Evolutionary conservation across 2,888 invertebrate genomes (phyloP), one percentile per base, ranked within the genome.

Genomic region (Chorisops tibialis): DNA sequence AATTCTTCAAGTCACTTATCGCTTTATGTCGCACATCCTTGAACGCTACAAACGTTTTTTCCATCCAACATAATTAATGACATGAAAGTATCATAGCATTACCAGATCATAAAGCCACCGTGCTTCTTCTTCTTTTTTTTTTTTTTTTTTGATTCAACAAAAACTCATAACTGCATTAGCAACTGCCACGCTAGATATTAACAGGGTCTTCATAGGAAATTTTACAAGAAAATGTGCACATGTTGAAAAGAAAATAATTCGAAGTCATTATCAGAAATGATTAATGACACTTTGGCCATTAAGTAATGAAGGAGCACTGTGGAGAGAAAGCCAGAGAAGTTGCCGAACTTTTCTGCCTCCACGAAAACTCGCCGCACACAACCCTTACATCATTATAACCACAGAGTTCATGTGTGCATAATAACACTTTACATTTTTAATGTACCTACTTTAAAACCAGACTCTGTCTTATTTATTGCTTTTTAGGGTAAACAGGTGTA

Each of bases 281-380:
- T 54, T 54, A 54, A 54, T 54, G 54, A 41, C 24, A 41, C 54
- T 54, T 22, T 24, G 41, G 16, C 54, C 54, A 41, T 39, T 54
- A 54, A 54, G 54, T 54, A 54, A 54, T 54, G 54, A 54, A 54
- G 18, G 24, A 39, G 11, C 54, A 41, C n/a, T n/a, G n/a, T n/a
- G n/a, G n/a, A 21, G 21, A 24, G 16, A 37, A 14, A 39, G 14
- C 41, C 24, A 22, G 39, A 41, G 41, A 54, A 54, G 43, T n/a
- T 38, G 38, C 37, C 6, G 14, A 11, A 18, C 11, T 37, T 7
- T 11, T 38, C 37, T 24, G n/a, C 16, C 22, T 18, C 16, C 16
- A 41, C 21, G 6, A 21, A 18, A 12, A 21, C 24, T 41, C 19
- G 37, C 11, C 9, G 12, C 37, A 14, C 37, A 6, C 21, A 16